A percentile compares a stretch with the other conserved stretches of the same genome.
Evolutionary conservation across 1,140 invertebrate genomes (phyloP).

Genomic region (Pogonomyrmex barbatus): DNA sequence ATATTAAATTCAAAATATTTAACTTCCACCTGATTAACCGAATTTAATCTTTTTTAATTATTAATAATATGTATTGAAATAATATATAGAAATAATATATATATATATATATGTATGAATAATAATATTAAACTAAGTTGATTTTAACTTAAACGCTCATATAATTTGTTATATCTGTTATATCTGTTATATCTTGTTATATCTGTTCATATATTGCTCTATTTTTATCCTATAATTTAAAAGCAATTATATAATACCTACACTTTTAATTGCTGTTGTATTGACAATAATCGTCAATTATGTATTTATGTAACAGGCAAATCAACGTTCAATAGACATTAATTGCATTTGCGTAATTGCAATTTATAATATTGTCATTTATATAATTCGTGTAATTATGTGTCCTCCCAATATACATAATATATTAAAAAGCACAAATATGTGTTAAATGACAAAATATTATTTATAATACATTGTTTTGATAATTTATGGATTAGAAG

Average conservation of each 20-base stretch:
- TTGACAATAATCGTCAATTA: not conserved
- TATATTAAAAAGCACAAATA: too few relatives aligned
- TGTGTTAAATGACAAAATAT: not conserved
- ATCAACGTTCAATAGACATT: not conserved
- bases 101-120: too few relatives aligned
- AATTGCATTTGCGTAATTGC: not conserved
- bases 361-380: not conserved
- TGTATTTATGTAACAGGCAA: not conserved
- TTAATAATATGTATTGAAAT: not conserved
- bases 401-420: too few relatives aligned
- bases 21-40: not conserved
- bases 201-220: too few relatives aligned
- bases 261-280: not conserved
- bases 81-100: too few relatives aligned
- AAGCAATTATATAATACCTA: too few relatives aligned
- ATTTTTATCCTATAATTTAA: too few relatives aligned
- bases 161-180: too few relatives aligned
- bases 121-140: not conserved
- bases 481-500: not conserved
- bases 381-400: too few relatives aligned
- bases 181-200: too few relatives aligned
- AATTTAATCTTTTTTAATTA: not conserved
- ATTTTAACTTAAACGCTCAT: not conserved
- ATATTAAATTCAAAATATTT: not conserved
- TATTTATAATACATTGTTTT: not conserved